Evolutionary conservation across 92 coral and sea anemone species (phyloP), one percentile per base, ranked within the genome.

Genomic region (Porites evermanni): DNA sequence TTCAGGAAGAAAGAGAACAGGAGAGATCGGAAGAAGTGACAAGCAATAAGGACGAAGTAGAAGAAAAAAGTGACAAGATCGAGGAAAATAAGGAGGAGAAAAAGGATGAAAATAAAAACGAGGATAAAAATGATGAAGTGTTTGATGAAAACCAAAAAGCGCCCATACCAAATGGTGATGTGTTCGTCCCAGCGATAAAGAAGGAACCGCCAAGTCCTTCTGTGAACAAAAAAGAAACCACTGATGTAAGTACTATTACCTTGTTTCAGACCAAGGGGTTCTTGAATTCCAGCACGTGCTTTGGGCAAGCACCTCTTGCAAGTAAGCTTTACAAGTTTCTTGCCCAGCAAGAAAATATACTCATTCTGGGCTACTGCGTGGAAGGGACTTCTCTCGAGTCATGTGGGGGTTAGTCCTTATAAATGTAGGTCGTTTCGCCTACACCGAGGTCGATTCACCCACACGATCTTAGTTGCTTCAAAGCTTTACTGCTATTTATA

Each of bases 161-260:
- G 29, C 50, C 93, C 1, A 53, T 90, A 67, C 87, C 93, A 24
- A 90, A 90, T 64, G 93, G 93, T 17, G 84, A 80, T 52, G 89
- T 86, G 29, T 51, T 87, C 23, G 68, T 84, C 7, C 83, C 81
- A 18, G 18, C 70, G 20, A 47, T 80, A 56, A 72, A 77, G 63
- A 89, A 90, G 52, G 89, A 89, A 68, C 69, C 89, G 26, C 74
- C 79, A 18, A 59, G 72, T 38, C 6, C 9, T 12, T 20, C 50
- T 11, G 84, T 85, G 63, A 75, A 12, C 47, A 67, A 80, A 38
- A 0, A 67, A 18, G 65, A 73, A 75, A 74, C 76, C 38, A 80
- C 88, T 64, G 93, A 90, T 87, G 93, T 90, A 29, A 86, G 93
- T 89, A 54, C 9, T 26, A 1, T 8, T 53, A 14, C 75, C 8